Percentiles rank a stretch among this genome's conserved stretches.
These are phyloP conservation scores for Sinocyclocheilus rhinocerous DNA, from an alignment of 2,113 vertebrate species.

Conservation along the genomic window DNA sequence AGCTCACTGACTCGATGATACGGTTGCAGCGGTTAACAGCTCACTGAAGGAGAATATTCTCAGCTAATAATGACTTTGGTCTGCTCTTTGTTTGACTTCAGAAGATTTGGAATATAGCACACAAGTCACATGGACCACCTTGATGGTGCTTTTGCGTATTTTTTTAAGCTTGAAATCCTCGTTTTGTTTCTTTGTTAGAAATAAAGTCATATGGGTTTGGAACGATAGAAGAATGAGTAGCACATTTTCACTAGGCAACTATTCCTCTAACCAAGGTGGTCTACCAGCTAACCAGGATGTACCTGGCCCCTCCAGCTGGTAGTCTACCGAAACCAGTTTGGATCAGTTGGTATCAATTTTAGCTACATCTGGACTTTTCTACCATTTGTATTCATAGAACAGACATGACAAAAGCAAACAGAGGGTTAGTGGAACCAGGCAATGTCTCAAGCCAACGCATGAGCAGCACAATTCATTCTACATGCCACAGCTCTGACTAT, in stretches of 20 bases:
- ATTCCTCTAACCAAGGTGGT: not conserved
- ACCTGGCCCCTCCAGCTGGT: not conserved
- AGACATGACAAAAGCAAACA: conserved; percentile 2
- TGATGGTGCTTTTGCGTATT: not conserved
- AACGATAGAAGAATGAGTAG: not conserved
- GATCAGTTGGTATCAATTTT: not conserved
- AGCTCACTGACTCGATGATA: not conserved
- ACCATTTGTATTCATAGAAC: not conserved
- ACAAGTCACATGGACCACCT: not conserved
- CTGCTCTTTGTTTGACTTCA: not conserved
- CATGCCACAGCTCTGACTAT: not conserved
- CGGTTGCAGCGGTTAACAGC: not conserved
- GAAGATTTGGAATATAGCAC: not conserved
- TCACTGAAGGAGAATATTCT: too few relatives aligned
- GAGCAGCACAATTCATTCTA: not conserved
- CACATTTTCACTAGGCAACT: not conserved
- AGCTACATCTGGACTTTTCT: not conserved
- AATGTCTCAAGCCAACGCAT: not conserved
- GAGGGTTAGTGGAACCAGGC: not conserved
- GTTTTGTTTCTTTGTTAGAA: not conserved
- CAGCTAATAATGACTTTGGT: not conserved
- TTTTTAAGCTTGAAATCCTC: not conserved
- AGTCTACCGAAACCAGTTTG: not conserved
- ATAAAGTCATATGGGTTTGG: not conserved
- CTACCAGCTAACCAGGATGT: not conserved